Evolutionary conservation across 2,888 invertebrate genomes (phyloP).

Genomic region (Diadromus collaris): DNA sequence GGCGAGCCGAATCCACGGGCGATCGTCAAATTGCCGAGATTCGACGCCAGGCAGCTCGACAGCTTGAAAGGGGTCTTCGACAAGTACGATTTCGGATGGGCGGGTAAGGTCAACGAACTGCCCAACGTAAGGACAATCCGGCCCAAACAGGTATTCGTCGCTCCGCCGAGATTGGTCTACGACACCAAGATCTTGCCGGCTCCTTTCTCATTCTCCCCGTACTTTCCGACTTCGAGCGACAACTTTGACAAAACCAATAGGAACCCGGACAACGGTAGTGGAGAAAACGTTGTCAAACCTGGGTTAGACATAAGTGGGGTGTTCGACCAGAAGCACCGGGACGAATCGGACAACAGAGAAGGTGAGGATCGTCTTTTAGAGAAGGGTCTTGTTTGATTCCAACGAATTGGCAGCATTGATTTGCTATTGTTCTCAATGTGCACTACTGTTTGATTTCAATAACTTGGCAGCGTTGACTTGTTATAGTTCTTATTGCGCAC

Average conservation of each 20-base stretch:
- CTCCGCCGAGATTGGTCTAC: constrained; percentile 66
- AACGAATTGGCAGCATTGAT: neutral
- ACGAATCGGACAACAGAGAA: constrained; percentile 1
- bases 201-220: constrained; percentile 53
- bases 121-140: constrained; percentile 62
- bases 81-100: constrained; percentile 15
- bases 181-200: constrained; percentile 64
- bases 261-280: neutral
- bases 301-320: constrained; percentile 8
- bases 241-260: neutral
- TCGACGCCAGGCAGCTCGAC: constrained; percentile 50
- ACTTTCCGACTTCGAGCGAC: constrained; percentile 4
- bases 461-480: neutral
- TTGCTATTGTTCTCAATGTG: neutral
- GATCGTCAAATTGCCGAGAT: constrained; percentile 37
- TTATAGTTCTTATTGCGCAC: neutral
- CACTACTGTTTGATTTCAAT: neutral
- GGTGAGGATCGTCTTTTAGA: constrained; percentile 35
- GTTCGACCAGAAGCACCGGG: constrained; percentile 18
- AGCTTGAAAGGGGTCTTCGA: constrained; percentile 62
- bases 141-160: constrained; percentile 62
- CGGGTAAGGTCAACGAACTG: constrained; percentile 30
- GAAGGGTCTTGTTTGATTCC: neutral
- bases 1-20: constrained; percentile 2
- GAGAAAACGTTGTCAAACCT: neutral